Evolutionary conservation across 2,888 invertebrate genomes (phyloP), one percentile per base, ranked within the genome.

Genomic region (Onchidella celtica): DNA sequence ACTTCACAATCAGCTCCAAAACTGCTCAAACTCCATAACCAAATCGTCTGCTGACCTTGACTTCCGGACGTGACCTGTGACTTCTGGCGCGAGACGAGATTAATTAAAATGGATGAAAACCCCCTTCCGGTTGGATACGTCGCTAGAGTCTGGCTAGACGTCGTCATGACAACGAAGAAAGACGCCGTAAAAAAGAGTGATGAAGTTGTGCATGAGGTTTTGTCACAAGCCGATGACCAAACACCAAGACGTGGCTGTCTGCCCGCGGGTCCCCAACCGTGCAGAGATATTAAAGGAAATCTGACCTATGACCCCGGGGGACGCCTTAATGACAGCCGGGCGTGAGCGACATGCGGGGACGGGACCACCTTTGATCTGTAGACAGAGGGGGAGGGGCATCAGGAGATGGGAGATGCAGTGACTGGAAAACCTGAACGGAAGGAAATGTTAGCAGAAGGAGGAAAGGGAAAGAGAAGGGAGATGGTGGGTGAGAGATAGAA

Each of bases 81-180:
- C 59, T 14, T 47, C 27, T 38, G n/a, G 47, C 29, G 21, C 21
- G 21, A n/a, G 21, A n/a, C 65, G 14, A 47, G 66, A 76, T 76
- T 65, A 55, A 75, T 75, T 75, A 76, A 76, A 76, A 76, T 66
- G 65, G 47, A 65, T 38, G 17, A 47, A 76, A 66, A 61, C 76
- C 9, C 32, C n/a, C 65, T 66, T 66, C 76, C 63, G 63, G 38
- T 65, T 17, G 17, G 24, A 6, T 65, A 32, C 32, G 29, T 32
- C 6, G 32, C 61, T 21, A 3, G n/a, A n/a, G 21, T 29, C 57
- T 17, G 47, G 70, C 47, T 70, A 27, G 24, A 29, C 29, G 75
- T 75, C 63, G 17, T 40, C 27, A 63, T 63, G 63, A 38, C 65
- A 75, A 70, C 47, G 17, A 66, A n/a, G 17, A 47, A 17, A 47